Evolutionary conservation across 2,113 vertebrate species (phyloP), one percentile per base, ranked within the genome.

Genomic region (Myiozetetes cayanensis): DNA sequence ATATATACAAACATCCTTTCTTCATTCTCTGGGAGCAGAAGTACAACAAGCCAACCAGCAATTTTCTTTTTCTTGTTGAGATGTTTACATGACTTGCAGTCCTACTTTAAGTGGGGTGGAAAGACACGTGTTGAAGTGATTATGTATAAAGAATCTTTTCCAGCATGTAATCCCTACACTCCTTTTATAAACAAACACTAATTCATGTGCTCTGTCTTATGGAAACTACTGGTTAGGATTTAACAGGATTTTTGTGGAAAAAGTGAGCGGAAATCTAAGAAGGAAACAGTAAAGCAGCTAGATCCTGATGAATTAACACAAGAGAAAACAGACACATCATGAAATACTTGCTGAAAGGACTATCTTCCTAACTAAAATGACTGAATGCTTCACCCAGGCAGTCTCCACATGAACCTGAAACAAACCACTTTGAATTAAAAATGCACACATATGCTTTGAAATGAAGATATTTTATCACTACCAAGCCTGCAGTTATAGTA

Each of bases 51-150:
- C 15, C 23, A 85, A 73, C 33, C 6, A 76, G 58, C 6, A 62
- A 66, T 39, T 71, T 66, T 73, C 8, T 81, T 72, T 62, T 65
- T 37, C 31, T 49, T 56, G 43, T 19, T 43, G 53, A 84, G 39
- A 41, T 35, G 33, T 85, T 95, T 91, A 62, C 59, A 74, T 80
- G 77, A 89, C 53, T 91, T 73, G 53, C 43, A 83, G 87, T 79
- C 74, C 89, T 76, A 56, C 58, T 89, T 30, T 39, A 89, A 93
- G 85, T 25, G 31, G 70, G 17, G 35, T 85, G 84, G 80, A 85
- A 89, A 95, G 77, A 91, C 74, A 92, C 2, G 43, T 85, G 81
- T 91, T 95, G 84, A 92, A 92, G 71, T 78, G 80, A 95, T 92
- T 92, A 72, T 70, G 58, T 79, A 53, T 65, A 79, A 89, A 73